Evolutionary conservation across 2,888 invertebrate genomes (phyloP), one percentile per base, ranked within the genome.

Genomic region (Andrena fulva): DNA sequence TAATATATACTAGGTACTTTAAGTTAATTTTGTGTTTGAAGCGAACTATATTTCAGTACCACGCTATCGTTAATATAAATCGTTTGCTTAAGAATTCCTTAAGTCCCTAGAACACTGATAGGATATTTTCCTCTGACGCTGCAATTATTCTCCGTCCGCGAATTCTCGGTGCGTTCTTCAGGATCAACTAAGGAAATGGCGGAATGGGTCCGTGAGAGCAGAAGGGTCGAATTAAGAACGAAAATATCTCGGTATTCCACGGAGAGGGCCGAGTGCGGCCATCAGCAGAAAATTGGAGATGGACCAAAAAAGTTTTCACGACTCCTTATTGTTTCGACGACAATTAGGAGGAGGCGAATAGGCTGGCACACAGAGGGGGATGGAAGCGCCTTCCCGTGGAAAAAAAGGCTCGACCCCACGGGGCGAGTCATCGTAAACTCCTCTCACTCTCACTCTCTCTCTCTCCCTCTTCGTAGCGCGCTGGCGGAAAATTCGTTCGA

Each of bases 401-500:
- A 42, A 73, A 42, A 42, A 35, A 73, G 52, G 35, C 31, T n/a
- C 33, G 62, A 2, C 59, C 35, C 42, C 48, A 35, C 16, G 31
- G 54, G 76, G 66, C 80, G 81, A 76, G 62, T 78, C 75, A 83
- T 90, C 90, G 90, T 91, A 91, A 42, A 42, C 42, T 42, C 42
- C 42, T 42, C 16, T 42, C 42, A 4, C 12, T 35, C 42, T 42
- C 91, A 20, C 20, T 42, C 91, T 91, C 91, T 91, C 88, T 84
- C 78, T 77, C 73, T 83, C 85, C 85, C 69, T 84, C 2, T 6
- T 7, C 56, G 56, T 75, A 82, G 86, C 82, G 80, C 87, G 87
- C 90, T 86, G 89, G 86, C 91, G 90, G 87, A 88, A 92, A 93
- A 93, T 93, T 93, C 92, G 93, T 92, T 92, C 91, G 88, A 86